Conservation (phyloP, 2,888 invertebrate species). For the Platypus cylindrus region DNA sequence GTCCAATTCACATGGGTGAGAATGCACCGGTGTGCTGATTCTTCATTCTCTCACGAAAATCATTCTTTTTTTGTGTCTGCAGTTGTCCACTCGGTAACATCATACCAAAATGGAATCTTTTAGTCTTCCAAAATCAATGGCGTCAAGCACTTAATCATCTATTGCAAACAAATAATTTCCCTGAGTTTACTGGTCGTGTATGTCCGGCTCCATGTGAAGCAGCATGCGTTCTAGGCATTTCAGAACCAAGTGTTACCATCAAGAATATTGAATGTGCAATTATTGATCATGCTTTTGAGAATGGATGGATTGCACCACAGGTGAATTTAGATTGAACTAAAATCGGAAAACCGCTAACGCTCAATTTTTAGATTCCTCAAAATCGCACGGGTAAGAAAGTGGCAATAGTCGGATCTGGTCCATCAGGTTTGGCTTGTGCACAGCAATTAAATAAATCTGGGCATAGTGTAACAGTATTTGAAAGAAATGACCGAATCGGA, state of each 20-base stretch:
- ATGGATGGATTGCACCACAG: conserved; percentile 57
- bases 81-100: conserved; percentile 92
- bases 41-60: background rate
- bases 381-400: conserved; percentile 27
- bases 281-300: conserved; percentile 94
- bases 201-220: conserved; percentile 98
- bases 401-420: conserved; percentile 79
- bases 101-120: conserved; percentile 98
- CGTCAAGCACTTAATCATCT: conserved; percentile 83
- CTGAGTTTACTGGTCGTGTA: conserved; percentile 56
- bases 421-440: conserved; percentile 89
- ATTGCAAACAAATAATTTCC: conserved; percentile 97
- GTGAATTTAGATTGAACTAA: too few relatives aligned
- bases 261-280: conserved; percentile 99
- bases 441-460: conserved; percentile 96
- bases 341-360: background rate
- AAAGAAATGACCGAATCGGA: conserved; percentile 67
- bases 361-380: conserved; percentile 20
- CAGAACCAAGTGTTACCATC: conserved; percentile 93
- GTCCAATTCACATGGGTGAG: conserved; percentile 64
- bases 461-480: conserved; percentile 91
- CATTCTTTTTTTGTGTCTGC: background rate
- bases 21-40: background rate
- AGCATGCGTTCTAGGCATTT: conserved; percentile 82
- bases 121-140: conserved; percentile 92